These are phyloP conservation scores for Boulengeromyrus knoepffleri DNA, from an alignment of 2,113 vertebrate species.

Conservation along the genomic window DNA sequence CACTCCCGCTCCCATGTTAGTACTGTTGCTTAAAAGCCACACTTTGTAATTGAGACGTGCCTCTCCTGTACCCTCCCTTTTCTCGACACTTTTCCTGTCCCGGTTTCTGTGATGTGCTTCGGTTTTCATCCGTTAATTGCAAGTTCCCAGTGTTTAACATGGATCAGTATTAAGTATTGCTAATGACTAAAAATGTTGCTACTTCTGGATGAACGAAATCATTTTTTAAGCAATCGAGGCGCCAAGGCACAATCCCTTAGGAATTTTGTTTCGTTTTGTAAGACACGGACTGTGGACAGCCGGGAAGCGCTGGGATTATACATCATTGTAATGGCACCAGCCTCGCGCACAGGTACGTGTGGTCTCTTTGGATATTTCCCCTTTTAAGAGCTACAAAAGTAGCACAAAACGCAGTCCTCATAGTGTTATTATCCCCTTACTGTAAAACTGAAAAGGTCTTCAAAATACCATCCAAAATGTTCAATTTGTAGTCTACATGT, in stretches of 20 bases:
- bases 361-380: not conserved
- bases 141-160: not conserved
- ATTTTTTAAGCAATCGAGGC: not conserved
- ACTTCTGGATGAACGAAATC: not conserved
- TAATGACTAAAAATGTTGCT: not conserved
- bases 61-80: not conserved
- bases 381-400: not conserved
- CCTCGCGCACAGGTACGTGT: not conserved
- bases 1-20: not conserved
- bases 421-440: not conserved
- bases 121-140: not conserved
- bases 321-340: not conserved
- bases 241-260: not conserved
- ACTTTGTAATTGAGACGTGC: not conserved
- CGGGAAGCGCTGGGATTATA: not conserved
- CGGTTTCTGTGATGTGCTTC: not conserved
- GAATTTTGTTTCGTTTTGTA: conserved; percentile 14
- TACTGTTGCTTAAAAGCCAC: not conserved
- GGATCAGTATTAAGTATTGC: not conserved
- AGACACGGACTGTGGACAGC: conserved; percentile 22
- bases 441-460: not conserved
- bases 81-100: not conserved
- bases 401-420: not conserved
- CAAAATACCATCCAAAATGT: not conserved
- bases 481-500: not conserved